Evolutionary conservation across 2,113 vertebrate species (phyloP).

Genomic region (Serilophus lunatus): DNA sequence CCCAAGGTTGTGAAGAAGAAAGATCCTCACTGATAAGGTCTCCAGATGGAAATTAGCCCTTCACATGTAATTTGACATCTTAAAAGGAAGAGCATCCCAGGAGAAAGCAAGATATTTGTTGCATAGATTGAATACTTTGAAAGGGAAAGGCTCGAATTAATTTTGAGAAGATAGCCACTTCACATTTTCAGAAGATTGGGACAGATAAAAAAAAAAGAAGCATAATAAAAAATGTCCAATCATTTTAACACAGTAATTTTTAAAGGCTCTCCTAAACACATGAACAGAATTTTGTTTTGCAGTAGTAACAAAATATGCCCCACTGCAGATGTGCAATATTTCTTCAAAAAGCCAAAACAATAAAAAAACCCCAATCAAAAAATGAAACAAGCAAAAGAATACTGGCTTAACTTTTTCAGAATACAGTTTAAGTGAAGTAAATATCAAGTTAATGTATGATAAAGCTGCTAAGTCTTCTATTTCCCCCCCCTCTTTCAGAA

Average conservation of each 20-base stretch:
- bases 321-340: neutral
- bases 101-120: constrained; percentile 50
- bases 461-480: neutral
- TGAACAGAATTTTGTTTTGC: neutral
- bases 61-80: constrained; percentile 66
- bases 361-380: neutral
- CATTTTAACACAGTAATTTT: neutral
- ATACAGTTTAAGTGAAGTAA: neutral
- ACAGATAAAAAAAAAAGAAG: neutral
- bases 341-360: neutral
- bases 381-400: neutral
- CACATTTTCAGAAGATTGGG: neutral
- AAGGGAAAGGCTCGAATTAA: neutral
- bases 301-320: neutral
- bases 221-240: fast-evolving
- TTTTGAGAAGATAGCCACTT: constrained; percentile 39
- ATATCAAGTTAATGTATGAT: neutral
- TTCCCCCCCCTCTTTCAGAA: neutral
- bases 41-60: constrained; percentile 60
- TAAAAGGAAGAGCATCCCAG: constrained; percentile 55
- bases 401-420: neutral
- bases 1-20: constrained; percentile 43
- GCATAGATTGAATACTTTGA: constrained; percentile 31
- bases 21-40: constrained; percentile 35
- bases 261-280: neutral